Conservation (phyloP, 2,113 vertebrate genomes). For the Cichladusa arquata region DNA sequence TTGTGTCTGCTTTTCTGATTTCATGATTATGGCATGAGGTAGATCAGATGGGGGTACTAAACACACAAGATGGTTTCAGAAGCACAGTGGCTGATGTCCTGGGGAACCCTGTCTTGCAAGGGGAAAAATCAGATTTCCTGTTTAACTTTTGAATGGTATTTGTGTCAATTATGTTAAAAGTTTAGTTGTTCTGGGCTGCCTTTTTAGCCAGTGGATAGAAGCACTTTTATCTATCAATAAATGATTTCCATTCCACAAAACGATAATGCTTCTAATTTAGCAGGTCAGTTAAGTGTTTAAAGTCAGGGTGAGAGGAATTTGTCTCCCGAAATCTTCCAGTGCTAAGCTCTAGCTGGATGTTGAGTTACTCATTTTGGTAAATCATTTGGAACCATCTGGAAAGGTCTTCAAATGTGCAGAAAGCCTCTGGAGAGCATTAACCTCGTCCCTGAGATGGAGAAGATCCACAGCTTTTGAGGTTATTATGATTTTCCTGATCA, state of each 20-base stretch:
- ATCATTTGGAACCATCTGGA: neutral
- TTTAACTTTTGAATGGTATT: neutral
- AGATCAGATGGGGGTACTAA: neutral
- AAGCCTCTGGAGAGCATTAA: neutral
- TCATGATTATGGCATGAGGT: neutral
- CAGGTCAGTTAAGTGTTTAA: neutral
- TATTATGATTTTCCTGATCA: neutral
- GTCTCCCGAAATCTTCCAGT: neutral
- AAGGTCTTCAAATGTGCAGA: neutral
- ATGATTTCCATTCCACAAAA: neutral
- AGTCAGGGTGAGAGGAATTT: neutral
- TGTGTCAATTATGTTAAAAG: neutral
- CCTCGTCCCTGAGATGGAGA: neutral
- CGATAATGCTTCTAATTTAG: neutral
- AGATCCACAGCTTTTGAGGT: neutral
- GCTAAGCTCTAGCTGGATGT: neutral
- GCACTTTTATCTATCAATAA: neutral
- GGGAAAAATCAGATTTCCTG: neutral
- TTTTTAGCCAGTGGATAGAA: neutral
- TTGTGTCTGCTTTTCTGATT: neutral
- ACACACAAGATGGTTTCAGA: neutral
- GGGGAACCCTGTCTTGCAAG: neutral
- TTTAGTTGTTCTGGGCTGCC: neutral
- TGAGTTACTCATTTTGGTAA: neutral
- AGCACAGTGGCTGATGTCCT: neutral